These are phyloP conservation scores for Lindbergichthys nudifrons DNA, from an alignment of 2,797 vertebrate genomes.

Conservation along the genomic window DNA sequence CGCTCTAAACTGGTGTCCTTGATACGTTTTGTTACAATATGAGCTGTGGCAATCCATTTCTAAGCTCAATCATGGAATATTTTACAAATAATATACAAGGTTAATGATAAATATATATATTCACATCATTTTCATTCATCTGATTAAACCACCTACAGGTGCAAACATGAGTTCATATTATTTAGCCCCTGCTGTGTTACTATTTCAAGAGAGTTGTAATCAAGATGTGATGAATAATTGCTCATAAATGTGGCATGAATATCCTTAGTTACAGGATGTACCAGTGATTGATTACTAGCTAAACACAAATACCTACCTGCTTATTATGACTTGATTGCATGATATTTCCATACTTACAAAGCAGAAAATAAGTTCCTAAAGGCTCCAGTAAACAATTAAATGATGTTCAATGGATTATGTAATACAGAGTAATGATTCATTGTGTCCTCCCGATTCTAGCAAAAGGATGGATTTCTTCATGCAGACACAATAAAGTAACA, in stretches of 20 bases:
- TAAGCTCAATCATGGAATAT: background rate
- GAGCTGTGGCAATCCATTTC: background rate
- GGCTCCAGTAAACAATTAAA: background rate
- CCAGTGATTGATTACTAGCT: background rate
- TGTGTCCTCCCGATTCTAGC: background rate
- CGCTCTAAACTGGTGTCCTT: background rate
- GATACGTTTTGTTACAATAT: background rate
- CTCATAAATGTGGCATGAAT: background rate
- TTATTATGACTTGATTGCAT: background rate
- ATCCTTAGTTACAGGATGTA: background rate
- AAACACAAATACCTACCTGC: background rate
- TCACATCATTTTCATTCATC: background rate
- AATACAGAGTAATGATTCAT: background rate
- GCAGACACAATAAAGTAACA: background rate
- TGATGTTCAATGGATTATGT: slow-evolving; percentile 9
- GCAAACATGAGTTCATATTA: background rate
- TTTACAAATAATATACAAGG: background rate
- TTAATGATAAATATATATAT: background rate
- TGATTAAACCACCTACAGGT: background rate
- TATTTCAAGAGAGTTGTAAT: background rate
- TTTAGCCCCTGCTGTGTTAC: background rate
- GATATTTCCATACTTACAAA: background rate
- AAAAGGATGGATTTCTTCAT: background rate
- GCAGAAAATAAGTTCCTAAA: background rate
- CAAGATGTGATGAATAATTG: background rate